A percentile compares a stretch with the other conserved stretches of the same genome.
These are phyloP conservation scores for Cyphomyrus discorhynchus DNA, from an alignment of 2,113 vertebrate genomes.

Conservation along the genomic window DNA sequence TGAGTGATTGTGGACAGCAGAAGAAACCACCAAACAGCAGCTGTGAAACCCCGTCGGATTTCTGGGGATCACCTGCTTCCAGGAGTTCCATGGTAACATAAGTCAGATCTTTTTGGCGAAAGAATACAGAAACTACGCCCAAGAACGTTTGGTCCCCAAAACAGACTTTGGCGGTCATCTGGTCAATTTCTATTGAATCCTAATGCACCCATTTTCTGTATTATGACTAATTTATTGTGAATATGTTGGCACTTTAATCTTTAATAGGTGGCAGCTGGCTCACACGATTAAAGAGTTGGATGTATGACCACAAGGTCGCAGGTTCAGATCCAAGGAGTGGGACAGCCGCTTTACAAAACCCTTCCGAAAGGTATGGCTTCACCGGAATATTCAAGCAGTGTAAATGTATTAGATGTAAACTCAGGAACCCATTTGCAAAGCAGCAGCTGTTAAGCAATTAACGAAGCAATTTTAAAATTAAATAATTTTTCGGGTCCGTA, in stretches of 20 bases:
- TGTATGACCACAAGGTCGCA: background rate
- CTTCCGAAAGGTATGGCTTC: background rate
- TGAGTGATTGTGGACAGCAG: constrained; percentile 82
- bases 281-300: background rate
- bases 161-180: background rate
- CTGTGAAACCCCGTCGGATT: constrained; percentile 58
- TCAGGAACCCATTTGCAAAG: background rate
- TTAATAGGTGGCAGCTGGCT: constrained; percentile 1
- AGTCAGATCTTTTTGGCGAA: background rate
- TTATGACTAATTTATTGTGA: constrained; percentile 3
- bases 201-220: background rate
- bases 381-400: background rate
- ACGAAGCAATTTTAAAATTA: background rate
- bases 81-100: background rate
- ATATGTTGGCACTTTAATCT: constrained; percentile 1
- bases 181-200: background rate
- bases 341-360: background rate
- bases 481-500: background rate
- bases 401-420: background rate
- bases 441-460: background rate
- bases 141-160: background rate
- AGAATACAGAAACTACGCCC: background rate
- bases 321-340: background rate
- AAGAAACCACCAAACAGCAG: constrained; percentile 83
- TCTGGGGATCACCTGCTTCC: constrained; percentile 48